Evolutionary conservation across 2,888 invertebrate species (phyloP).

Genomic region (Plutella xylostella): DNA sequence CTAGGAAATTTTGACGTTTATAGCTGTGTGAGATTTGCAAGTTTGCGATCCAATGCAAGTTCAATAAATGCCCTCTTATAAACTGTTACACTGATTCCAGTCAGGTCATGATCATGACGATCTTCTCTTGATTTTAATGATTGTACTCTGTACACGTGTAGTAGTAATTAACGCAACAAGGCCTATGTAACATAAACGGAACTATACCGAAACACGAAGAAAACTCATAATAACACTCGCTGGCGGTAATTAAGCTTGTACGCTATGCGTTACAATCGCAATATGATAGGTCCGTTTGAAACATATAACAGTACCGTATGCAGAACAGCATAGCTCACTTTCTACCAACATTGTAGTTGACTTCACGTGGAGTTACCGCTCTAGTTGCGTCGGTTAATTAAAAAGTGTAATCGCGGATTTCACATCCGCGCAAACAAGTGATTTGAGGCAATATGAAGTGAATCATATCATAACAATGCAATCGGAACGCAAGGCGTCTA

Average conservation of each 20-base stretch:
- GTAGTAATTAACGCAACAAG: no score
- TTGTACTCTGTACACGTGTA: no score
- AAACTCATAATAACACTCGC: not conserved
- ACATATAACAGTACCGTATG: conserved; percentile 3
- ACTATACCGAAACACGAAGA: no score
- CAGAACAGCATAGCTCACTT: conserved; percentile 45
- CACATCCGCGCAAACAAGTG: conserved; percentile 62
- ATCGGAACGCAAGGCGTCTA: no score
- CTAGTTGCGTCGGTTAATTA: conserved; percentile 63
- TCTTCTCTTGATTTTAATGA: no score
- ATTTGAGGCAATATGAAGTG: not conserved
- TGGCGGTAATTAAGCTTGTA: not conserved
- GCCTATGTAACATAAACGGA: no score
- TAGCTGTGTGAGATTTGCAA: no score
- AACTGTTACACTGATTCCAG: no score
- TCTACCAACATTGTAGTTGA: conserved; percentile 43
- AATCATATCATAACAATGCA: not conserved
- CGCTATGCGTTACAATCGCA: not conserved
- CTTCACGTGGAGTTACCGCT: conserved; percentile 50
- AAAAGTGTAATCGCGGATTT: conserved; percentile 67
- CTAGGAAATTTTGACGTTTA: no score
- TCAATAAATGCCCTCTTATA: no score
- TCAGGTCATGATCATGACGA: no score
- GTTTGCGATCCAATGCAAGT: no score
- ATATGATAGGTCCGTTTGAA: not conserved